Evolutionary conservation across 2,113 vertebrate genomes (phyloP).

Genomic region (Ahaetulla prasina): DNA sequence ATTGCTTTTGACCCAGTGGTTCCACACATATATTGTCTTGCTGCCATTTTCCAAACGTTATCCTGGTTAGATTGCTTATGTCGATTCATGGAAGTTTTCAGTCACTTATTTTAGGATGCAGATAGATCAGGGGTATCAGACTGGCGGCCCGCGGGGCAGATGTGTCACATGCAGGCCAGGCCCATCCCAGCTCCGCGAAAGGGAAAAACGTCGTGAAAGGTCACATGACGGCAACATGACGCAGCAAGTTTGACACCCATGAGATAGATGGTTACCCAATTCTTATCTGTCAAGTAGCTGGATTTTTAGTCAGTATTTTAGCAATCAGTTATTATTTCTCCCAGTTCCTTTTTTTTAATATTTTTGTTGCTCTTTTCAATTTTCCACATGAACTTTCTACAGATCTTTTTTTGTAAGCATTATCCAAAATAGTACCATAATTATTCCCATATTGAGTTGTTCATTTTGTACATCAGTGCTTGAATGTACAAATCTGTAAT

Average conservation of each 20-base stretch:
- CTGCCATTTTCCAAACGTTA: accelerated
- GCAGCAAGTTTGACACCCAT: too few species aligned
- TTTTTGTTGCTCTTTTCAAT: not conserved
- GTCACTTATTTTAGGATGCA: not conserved
- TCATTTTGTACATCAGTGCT: constrained; percentile 21
- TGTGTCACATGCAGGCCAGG: too few species aligned
- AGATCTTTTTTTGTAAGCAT: constrained; percentile 20
- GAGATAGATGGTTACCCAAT: not conserved
- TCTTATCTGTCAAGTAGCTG: not conserved
- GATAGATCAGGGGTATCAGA: not conserved
- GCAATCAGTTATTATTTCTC: not conserved
- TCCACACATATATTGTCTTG: not conserved
- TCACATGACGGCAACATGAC: too few species aligned
- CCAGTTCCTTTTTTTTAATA: not conserved
- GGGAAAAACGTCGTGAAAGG: too few species aligned
- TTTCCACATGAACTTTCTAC: not conserved
- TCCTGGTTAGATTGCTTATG: not conserved
- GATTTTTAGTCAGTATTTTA: not conserved
- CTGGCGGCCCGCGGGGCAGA: too few species aligned
- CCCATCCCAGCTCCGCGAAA: too few species aligned
- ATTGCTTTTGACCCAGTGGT: not conserved
- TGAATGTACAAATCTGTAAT: not conserved
- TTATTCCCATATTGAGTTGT: constrained; percentile 24
- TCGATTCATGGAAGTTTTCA: not conserved
- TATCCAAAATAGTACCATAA: constrained; percentile 23